Percentiles rank a stretch among this genome's conserved stretches.
Conservation (phyloP, 2,113 vertebrate species). For the Blennius ocellaris region DNA sequence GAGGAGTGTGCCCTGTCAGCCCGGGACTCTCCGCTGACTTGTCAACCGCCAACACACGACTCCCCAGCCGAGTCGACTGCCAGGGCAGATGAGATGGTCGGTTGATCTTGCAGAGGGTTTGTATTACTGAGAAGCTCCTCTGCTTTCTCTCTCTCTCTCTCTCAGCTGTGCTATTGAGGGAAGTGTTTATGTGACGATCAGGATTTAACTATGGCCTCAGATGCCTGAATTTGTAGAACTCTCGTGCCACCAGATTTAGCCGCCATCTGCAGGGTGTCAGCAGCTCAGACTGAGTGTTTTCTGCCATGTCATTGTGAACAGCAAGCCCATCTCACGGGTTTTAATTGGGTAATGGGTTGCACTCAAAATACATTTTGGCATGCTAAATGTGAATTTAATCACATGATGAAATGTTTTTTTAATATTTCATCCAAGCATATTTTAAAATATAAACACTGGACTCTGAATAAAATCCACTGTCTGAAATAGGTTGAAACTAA, state of each 20-base stretch:
- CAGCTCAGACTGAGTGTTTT: conserved; percentile 13
- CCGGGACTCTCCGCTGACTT: conserved; percentile 49
- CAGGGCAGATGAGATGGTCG: conserved; percentile 64
- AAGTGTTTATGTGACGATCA: conserved; percentile 60
- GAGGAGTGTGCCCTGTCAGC: conserved; percentile 46
- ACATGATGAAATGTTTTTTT: not conserved
- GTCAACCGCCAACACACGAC: conserved; percentile 59
- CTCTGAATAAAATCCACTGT: too few species aligned
- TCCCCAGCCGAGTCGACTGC: conserved; percentile 59
- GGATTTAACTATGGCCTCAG: conserved; percentile 38
- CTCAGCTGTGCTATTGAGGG: conserved; percentile 45
- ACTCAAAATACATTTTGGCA: not conserved
- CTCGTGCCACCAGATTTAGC: conserved; percentile 31
- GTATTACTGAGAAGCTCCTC: conserved; percentile 38
- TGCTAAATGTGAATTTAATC: not conserved
- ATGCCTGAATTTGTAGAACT: conserved; percentile 33
- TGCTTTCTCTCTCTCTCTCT: conserved; percentile 1
- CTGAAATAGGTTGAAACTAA: too few species aligned
- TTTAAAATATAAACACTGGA: too few species aligned
- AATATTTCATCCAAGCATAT: too few species aligned
- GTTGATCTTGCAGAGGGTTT: conserved; percentile 61
- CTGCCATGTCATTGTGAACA: conserved; percentile 12
- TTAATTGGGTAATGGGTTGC: conserved; percentile 5
- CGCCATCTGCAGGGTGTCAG: conserved; percentile 27
- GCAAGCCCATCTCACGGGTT: not conserved